phyloP scores from a whole-genome alignment of 23 tunicate species.

The Aplidium turbinatum region DNA sequence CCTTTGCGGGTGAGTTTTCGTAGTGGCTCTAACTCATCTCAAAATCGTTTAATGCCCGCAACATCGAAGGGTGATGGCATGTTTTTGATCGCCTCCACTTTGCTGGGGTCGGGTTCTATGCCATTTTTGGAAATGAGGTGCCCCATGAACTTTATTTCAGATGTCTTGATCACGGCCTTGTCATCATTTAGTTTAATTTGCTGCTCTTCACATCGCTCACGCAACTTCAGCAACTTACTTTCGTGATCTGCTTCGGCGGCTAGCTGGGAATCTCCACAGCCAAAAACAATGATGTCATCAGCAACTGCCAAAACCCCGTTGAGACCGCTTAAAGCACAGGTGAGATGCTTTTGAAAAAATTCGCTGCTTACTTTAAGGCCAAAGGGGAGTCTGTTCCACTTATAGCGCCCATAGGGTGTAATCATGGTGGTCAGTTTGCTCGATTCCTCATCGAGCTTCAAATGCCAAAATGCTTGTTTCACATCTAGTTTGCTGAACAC shows the following conservation, averaged over 20 bases:
- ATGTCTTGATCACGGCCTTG: neutral
- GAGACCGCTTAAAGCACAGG: neutral
- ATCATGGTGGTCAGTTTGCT: constrained; percentile 27
- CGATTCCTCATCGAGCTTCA: constrained; percentile 8
- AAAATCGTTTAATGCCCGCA: constrained; percentile 25
- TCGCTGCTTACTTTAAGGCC: constrained; percentile 32
- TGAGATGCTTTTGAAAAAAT: constrained; percentile 6
- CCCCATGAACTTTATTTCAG: constrained; percentile 37
- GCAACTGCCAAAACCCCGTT: constrained; percentile 21
- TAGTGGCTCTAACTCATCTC: constrained; percentile 11
- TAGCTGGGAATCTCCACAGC: constrained; percentile 5
- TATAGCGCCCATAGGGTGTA: constrained; percentile 36
- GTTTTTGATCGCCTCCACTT: too few relatives aligned
- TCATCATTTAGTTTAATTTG: constrained; percentile 36
- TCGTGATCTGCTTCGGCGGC: constrained; percentile 29
- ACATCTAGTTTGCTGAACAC: constrained; percentile 33
- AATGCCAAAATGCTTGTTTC: constrained; percentile 35
- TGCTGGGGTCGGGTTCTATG: too few relatives aligned
- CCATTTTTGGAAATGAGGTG: constrained; percentile 13
- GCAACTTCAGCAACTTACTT: neutral
- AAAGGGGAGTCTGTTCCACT: constrained; percentile 32
- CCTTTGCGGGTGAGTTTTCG: constrained; percentile 18
- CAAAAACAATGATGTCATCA: constrained; percentile 22
- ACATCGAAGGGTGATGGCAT: too few relatives aligned
- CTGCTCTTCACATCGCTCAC: constrained; percentile 11